These are phyloP conservation scores for Myathropa florea DNA, from an alignment of 2,888 invertebrate species.

Conservation along the genomic window DNA sequence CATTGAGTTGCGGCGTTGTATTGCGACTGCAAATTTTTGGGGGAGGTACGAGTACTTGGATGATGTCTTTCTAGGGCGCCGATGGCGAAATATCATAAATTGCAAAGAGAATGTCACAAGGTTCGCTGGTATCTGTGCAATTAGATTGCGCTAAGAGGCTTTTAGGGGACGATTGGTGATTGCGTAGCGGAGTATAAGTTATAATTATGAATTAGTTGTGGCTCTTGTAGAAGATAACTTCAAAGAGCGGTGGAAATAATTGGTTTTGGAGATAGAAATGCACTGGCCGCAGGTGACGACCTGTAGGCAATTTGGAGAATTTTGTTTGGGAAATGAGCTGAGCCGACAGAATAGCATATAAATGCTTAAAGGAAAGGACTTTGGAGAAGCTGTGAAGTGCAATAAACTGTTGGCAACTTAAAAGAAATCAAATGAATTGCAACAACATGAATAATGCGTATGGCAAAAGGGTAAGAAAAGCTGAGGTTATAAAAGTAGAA, in stretches of 20 bases:
- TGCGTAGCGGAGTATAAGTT: background rate
- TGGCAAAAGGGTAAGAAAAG: no score
- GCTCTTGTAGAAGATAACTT: background rate
- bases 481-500: no score
- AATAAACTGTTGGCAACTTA: no score
- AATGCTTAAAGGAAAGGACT: no score
- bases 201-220: conserved; percentile 57
- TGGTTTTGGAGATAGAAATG: background rate
- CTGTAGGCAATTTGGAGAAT: background rate
- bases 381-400: no score
- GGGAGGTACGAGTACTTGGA: conserved; percentile 39
- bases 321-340: no score
- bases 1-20: conserved; percentile 3
- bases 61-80: conserved; percentile 53
- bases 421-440: no score
- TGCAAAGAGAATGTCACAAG: conserved; percentile 42
- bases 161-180: conserved; percentile 48
- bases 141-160: conserved; percentile 62
- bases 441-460: no score
- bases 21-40: conserved; percentile 42
- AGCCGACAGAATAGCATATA: no score
- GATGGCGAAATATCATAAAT: conserved; percentile 57
- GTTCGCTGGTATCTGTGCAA: background rate
- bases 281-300: background rate
- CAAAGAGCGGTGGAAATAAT: background rate